Base-by-base conservation (phyloP, 2,113 vertebrate species). In the Ciconia stormi region DNA sequence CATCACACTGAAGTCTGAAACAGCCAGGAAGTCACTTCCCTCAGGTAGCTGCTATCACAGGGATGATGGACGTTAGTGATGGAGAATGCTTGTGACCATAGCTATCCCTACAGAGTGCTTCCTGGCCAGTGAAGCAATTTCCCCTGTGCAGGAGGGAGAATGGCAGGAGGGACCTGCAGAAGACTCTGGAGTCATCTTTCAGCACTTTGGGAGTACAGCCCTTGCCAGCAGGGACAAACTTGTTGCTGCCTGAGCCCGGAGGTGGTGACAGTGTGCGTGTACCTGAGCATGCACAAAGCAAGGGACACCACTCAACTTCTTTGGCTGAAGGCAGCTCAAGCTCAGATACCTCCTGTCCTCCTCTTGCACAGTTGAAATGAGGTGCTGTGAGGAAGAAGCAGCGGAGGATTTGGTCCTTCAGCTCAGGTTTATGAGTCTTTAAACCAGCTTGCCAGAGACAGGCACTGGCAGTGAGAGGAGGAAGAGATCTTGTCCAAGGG, bases 211-310 rank as follows among this genome's bases (percentile, higher is more conserved):
- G 26, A 81, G 25, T 6, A 38, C 21, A 50, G 27, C 10, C 29
- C 34, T 77, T 36, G 14, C 15, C 71, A 50, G 12, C 6, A 56
- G 30, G 34, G 25, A 49, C 2, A 50, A 69, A n/a, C 7, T 16
- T 65, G 26, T 40, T 61, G 30, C 52, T 47, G 40, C 36, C 49
- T 42, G 49, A 53, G 58, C 36, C 53, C 0, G 2, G 4, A 20
- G 7, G 5, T 30, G 22, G 36, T 38, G 49, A 22, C 27, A 53
- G 27, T 0, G 2, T 29, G 14, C 3, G 0, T 21, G 16, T 13
- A 67, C 29, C 80, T 63, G n/a, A n/a, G 36, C 23, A 11, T 2
- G 5, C 8, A 49, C 29, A 5, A 61, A 74, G 34, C 47, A 36
- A 1, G 4, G 63, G 56, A 61, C 52, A 22, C 19, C 34, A 13